phyloP scores from a whole-genome alignment of 2,113 vertebrate genomes.

The Anguilla japonica region DNA sequence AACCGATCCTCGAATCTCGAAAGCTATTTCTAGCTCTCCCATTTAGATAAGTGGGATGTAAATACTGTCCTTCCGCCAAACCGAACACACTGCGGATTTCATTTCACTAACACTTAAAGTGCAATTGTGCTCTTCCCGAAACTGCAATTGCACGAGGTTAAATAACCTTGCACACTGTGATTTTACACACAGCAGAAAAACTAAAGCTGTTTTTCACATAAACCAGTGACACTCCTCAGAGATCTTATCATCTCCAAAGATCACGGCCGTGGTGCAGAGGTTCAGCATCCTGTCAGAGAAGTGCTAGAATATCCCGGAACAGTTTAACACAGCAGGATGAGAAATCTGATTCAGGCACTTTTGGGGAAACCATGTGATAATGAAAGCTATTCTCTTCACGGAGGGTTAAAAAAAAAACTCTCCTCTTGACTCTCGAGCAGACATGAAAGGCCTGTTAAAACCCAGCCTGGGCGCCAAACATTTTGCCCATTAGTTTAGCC shows the following conservation, averaged over 20 bases:
- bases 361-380: not conserved
- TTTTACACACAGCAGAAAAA: not conserved
- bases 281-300: not conserved
- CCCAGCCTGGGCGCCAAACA: no score
- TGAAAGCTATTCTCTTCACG: not conserved
- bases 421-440: not conserved
- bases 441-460: no score
- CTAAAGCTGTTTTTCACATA: not conserved
- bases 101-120: not conserved
- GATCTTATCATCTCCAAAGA: not conserved
- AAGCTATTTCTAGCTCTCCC: no score
- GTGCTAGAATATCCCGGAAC: not conserved
- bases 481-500: not conserved
- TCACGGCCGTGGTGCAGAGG: not conserved
- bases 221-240: not conserved
- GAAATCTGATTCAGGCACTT: not conserved
- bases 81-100: not conserved
- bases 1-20: no score
- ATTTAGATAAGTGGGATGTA: not conserved
- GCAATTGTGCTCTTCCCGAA: not conserved
- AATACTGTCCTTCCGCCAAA: not conserved
- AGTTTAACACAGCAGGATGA: not conserved
- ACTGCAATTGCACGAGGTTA: not conserved
- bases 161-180: not conserved
- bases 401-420: not conserved